Base-by-base conservation (phyloP, 2,888 invertebrate species). In the Spodoptera picta region DNA sequence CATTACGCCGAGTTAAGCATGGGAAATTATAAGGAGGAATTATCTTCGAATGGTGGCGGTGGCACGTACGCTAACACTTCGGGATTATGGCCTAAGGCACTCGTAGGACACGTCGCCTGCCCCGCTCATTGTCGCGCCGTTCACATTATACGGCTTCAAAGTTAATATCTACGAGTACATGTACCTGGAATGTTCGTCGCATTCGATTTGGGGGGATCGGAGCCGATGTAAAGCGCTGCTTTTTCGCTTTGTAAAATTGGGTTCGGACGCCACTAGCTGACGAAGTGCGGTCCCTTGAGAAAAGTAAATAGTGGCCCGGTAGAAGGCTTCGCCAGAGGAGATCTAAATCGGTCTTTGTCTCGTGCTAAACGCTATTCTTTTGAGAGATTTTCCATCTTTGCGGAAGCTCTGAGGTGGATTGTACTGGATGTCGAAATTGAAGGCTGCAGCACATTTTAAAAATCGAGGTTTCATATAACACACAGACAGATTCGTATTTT, bases 11-110 rank as follows among this genome's bases (percentile, higher is more conserved):
- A 92, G 91, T 93, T 93, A 92, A 92, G 91, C 90, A 92, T 92
- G 88, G 92, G 88, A 92, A 93, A 94, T 94, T 93, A 93, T 93
- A 93, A 90, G 92, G 88, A 91, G 90, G 90, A 92, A 94, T 94
- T 94, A 94, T 93, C 90, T 91, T 88, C 87, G 87, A 90, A 90
- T 86, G 86, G 86, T 87, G 86, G 85, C 83, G 87, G 84, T 85
- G 84, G 88, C 88, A 91, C 90, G 90, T 91, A 90, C 86, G 85
- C 80, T 86, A 87, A 88, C 87, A 89, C 87, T 88, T 87, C 80
- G 84, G 83, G 90, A 88, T 90, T 90, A 90, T 87, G 77, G 87
- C 90, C 89, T 80, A 80, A 83, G 90, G 90, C 89, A 85, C 87
- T 86, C 84, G 81, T 83, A 86, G 86, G 86, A 84, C 88, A 85